phyloP scores from a whole-genome alignment of 1,140 invertebrate genomes.

The Magallana ariakensis region DNA sequence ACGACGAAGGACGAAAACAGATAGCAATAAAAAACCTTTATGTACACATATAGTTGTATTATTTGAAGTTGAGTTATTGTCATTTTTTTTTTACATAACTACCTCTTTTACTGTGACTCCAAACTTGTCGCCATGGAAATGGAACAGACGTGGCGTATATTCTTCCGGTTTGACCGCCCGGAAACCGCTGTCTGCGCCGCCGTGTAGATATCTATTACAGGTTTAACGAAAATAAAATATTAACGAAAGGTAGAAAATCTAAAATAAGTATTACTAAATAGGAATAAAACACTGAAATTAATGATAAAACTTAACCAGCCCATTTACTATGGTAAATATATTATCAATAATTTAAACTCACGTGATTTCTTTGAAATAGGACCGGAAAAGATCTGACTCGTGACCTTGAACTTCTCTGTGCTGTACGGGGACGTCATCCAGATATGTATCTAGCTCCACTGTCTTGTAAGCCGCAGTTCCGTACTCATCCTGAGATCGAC shows the following conservation, averaged over 20 bases:
- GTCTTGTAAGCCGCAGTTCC: constrained; percentile 90
- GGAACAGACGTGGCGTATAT: constrained; percentile 84
- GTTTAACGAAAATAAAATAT: too few relatives aligned
- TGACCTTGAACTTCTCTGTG: constrained; percentile 90
- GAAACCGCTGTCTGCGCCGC: constrained; percentile 83
- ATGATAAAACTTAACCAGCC: too few relatives aligned
- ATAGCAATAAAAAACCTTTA: too few relatives aligned
- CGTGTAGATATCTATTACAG: constrained; percentile 71
- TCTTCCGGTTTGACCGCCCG: constrained; percentile 80
- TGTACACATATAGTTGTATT: too few relatives aligned
- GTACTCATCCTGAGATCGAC: constrained; percentile 84
- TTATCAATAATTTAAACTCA: constrained; percentile 36
- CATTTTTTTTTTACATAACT: too few relatives aligned
- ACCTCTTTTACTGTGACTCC: constrained; percentile 71
- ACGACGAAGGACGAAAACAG: too few relatives aligned
- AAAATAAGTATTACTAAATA: too few relatives aligned
- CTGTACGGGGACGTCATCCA: constrained; percentile 87
- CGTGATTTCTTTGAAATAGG: constrained; percentile 67
- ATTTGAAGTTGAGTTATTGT: too few relatives aligned
- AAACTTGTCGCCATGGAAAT: constrained; percentile 74
- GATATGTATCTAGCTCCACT: constrained; percentile 90
- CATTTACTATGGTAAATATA: too few relatives aligned
- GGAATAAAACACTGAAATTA: too few relatives aligned
- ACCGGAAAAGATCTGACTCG: constrained; percentile 85
- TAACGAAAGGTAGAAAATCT: too few relatives aligned